Evolutionary conservation across 2,113 vertebrate species (phyloP).

Genomic region (Lutjanus erythropterus): DNA sequence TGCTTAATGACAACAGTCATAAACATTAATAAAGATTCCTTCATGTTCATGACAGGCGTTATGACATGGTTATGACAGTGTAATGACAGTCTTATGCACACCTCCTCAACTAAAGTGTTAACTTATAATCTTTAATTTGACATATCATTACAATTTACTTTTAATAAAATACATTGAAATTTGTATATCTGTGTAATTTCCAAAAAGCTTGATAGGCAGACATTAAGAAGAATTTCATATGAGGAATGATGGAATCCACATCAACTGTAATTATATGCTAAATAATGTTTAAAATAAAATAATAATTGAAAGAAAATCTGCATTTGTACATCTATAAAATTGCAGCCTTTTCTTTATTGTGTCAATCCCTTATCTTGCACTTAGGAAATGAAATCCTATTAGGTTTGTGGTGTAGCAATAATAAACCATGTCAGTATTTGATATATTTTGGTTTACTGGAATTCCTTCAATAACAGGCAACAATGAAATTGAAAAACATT

Average conservation of each 20-base stretch:
- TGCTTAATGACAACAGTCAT: too few relatives aligned
- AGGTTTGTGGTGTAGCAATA: neutral
- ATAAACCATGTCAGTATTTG: neutral
- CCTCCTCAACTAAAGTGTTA: too few relatives aligned
- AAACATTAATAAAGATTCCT: too few relatives aligned
- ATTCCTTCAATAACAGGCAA: neutral
- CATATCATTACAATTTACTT: neutral
- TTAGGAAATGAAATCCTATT: neutral
- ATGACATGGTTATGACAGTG: too few relatives aligned
- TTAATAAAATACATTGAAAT: neutral
- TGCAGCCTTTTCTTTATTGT: neutral
- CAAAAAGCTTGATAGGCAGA: too few relatives aligned
- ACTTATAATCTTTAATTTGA: conserved; percentile 15
- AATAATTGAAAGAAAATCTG: neutral
- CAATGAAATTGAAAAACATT: neutral
- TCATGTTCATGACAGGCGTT: too few relatives aligned
- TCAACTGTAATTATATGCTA: neutral
- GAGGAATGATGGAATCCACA: neutral
- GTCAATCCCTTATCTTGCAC: neutral
- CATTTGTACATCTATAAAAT: neutral
- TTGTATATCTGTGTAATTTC: neutral
- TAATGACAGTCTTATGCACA: too few relatives aligned
- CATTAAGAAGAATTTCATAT: neutral
- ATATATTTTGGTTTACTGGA: neutral
- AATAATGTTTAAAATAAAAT: too few relatives aligned